phyloP scores from a whole-genome alignment of 2,888 invertebrate species.

The Macaria liturata region DNA sequence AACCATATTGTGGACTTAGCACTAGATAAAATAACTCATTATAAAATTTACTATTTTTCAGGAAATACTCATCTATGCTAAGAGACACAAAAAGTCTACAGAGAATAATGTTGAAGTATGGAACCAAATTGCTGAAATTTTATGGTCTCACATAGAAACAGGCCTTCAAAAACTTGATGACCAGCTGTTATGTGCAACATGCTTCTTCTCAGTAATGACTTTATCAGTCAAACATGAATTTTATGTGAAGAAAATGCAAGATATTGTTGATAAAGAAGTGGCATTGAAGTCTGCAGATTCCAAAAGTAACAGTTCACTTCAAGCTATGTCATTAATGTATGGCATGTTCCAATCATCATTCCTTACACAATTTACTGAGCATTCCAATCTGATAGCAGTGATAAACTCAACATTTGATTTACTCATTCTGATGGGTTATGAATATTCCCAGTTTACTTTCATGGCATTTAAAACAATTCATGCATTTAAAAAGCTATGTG shows the following conservation, averaged over 20 bases:
- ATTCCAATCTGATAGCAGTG: conserved; percentile 37
- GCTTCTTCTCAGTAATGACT: conserved; percentile 61
- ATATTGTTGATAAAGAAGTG: conserved; percentile 46
- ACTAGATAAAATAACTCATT: too few relatives aligned
- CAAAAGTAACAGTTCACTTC: conserved; percentile 39
- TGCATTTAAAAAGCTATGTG: conserved; percentile 65
- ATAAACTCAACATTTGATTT: conserved; percentile 54
- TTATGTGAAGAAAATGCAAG: conserved; percentile 49
- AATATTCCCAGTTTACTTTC: conserved; percentile 80
- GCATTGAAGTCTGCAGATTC: conserved; percentile 29
- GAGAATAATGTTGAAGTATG: conserved; percentile 38
- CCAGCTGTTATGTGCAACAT: conserved; percentile 69
- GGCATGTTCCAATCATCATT: conserved; percentile 73
- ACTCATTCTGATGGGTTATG: conserved; percentile 62
- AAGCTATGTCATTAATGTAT: conserved; percentile 65
- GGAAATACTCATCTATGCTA: conserved; percentile 53
- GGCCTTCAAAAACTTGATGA: conserved; percentile 62
- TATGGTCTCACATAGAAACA: conserved; percentile 60
- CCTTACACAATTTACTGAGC: conserved; percentile 37
- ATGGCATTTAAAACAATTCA: conserved; percentile 77
- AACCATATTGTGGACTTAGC: too few relatives aligned
- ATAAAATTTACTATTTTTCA: conserved; percentile 41
- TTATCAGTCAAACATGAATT: conserved; percentile 46
- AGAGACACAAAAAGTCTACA: conserved; percentile 33
- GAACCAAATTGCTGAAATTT: conserved; percentile 45